Percentiles rank a stretch among this genome's conserved stretches.
These are phyloP conservation scores for Chloropsis hardwickii DNA, from an alignment of 2,113 vertebrate species.

Conservation along the genomic window DNA sequence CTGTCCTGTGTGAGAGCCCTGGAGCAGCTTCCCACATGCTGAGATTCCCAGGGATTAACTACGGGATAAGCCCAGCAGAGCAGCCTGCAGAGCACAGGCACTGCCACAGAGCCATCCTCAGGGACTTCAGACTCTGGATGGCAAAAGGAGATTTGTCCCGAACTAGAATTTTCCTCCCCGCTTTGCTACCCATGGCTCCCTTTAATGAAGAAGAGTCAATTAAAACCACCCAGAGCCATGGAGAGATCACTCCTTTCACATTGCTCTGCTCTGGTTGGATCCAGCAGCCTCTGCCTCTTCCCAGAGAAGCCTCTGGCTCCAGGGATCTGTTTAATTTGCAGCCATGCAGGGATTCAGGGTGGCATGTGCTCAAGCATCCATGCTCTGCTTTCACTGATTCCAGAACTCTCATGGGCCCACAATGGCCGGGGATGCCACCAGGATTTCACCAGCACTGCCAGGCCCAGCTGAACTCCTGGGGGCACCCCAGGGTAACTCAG, in stretches of 20 bases:
- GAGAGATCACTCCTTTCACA: not conserved
- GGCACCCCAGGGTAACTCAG: not conserved
- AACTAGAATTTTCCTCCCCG: not conserved
- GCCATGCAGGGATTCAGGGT: not conserved
- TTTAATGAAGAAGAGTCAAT: not conserved
- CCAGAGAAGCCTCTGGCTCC: not conserved
- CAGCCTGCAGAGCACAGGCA: not conserved
- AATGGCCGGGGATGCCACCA: not conserved
- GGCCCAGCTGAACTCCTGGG: not conserved
- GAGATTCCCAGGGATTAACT: not conserved
- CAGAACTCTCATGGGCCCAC: not conserved
- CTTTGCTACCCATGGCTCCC: not conserved
- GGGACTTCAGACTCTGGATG: not conserved
- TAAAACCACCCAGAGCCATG: not conserved
- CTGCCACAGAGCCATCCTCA: not conserved
- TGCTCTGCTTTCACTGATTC: not conserved
- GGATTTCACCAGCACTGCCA: not conserved
- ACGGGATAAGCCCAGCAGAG: not conserved
- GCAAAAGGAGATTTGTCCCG: not conserved
- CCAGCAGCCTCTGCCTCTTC: not conserved
- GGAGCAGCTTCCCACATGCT: not conserved
- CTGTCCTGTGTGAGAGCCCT: not conserved
- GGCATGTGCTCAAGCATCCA: not conserved
- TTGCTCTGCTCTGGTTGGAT: not conserved
- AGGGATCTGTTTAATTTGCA: not conserved